phyloP scores from a whole-genome alignment of 1,140 invertebrate genomes.

The Drosophila pseudoobscura region DNA sequence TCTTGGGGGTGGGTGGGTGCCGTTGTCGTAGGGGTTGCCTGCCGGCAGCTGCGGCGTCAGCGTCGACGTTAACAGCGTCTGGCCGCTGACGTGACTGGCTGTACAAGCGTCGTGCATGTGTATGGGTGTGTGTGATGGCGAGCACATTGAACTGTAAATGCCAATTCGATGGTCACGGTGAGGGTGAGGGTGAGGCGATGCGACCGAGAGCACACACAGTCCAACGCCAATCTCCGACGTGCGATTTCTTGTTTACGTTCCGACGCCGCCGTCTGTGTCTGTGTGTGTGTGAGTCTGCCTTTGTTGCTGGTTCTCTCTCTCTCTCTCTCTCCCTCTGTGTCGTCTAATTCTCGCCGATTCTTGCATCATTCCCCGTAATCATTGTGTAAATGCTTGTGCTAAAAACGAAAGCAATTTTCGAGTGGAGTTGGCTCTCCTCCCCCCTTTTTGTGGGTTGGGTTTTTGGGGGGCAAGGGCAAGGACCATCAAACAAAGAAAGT shows the following conservation, averaged over 20 bases:
- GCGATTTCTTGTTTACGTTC: slow-evolving; percentile 76
- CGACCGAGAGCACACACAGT: slow-evolving; percentile 1
- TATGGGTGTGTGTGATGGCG: slow-evolving; percentile 40
- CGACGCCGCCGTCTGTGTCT: slow-evolving; percentile 17
- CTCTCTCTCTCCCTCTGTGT: slow-evolving; percentile 4
- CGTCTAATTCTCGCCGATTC: slow-evolving; percentile 62
- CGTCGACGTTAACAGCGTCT: slow-evolving; percentile 68
- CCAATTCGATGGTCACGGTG: slow-evolving; percentile 76
- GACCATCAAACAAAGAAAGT: slow-evolving; percentile 69
- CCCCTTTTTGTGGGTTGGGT: too few species aligned
- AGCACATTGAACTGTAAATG: slow-evolving; percentile 81
- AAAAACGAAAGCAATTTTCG: slow-evolving; percentile 71
- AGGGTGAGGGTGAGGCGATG: slow-evolving; percentile 60
- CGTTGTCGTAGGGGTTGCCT: slow-evolving; percentile 69
- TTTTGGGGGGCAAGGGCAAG: slow-evolving; percentile 61
- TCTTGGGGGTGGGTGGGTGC: slow-evolving; percentile 27
- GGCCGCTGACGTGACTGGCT: slow-evolving; percentile 59
- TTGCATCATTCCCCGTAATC: slow-evolving; percentile 77
- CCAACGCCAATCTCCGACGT: slow-evolving; percentile 37
- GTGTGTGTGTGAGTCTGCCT: slow-evolving; percentile 27
- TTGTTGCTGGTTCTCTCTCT: slow-evolving; percentile 49
- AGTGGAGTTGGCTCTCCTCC: slow-evolving; percentile 19
- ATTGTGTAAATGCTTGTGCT: slow-evolving; percentile 68
- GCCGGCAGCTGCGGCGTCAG: slow-evolving; percentile 68
- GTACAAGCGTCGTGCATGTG: slow-evolving; percentile 7